A percentile compares a stretch with the other conserved stretches of the same genome.
Conservation (phyloP, 2,113 vertebrate genomes). For the Centropus bengalensis region DNA sequence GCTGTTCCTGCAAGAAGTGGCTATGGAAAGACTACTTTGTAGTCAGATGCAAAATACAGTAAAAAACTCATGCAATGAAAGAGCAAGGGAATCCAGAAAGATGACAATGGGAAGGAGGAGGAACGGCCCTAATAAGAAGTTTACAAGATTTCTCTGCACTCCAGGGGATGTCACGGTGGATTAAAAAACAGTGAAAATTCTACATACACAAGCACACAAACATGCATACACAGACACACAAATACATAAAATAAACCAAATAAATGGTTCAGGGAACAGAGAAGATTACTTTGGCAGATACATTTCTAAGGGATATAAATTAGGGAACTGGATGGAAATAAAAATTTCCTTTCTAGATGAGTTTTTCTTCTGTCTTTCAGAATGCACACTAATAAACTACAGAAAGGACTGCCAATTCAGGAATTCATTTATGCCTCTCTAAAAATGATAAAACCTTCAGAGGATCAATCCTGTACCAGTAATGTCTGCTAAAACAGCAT, state of each 20-base stretch:
- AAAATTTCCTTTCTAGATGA: neutral
- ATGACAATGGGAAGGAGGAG: neutral
- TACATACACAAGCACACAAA: fast-evolving
- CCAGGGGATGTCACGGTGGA: neutral
- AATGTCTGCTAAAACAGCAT: neutral
- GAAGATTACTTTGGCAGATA: neutral
- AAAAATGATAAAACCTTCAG: neutral
- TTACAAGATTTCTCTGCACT: neutral
- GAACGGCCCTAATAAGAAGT: neutral
- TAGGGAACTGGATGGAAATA: neutral
- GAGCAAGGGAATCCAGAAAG: neutral
- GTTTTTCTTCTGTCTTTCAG: neutral
- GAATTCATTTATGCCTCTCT: neutral
- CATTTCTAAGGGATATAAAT: neutral
- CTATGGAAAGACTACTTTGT: fast-evolving
- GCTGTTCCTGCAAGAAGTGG: neutral
- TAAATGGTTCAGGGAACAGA: neutral
- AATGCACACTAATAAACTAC: neutral
- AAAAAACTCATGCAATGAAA: neutral
- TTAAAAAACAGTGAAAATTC: neutral
- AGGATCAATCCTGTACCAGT: neutral
- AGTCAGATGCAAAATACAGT: neutral
- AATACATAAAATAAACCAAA: neutral
- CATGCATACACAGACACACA: fast-evolving
- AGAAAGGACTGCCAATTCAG: neutral